phyloP scores from a whole-genome alignment of 2,113 vertebrate genomes.

The Hystrix brachyura region DNA sequence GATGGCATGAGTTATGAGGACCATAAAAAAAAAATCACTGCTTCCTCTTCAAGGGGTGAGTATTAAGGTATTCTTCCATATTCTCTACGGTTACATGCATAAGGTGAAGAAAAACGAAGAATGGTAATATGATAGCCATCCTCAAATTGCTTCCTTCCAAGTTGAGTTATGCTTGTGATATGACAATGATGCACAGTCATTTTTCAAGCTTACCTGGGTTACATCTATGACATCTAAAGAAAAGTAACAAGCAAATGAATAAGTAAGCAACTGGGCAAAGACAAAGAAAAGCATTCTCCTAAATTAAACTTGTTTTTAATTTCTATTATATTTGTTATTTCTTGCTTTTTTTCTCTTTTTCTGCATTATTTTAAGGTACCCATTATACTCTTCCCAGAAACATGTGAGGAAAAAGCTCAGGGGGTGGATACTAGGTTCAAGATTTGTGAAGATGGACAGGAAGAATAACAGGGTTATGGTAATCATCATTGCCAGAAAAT shows the following conservation, averaged over 20 bases:
- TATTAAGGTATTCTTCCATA: slow-evolving; percentile 52
- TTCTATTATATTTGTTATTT: slow-evolving; percentile 42
- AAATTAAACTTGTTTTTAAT: slow-evolving; percentile 48
- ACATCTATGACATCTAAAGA: slow-evolving; percentile 23
- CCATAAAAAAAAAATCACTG: slow-evolving; percentile 61
- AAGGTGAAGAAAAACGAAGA: not conserved
- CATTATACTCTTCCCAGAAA: not conserved
- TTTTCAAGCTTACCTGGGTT: not conserved
- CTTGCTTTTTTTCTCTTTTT: not conserved
- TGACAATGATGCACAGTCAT: not conserved
- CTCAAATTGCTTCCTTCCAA: slow-evolving; percentile 56
- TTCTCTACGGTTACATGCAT: slow-evolving; percentile 4
- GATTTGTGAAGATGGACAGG: not conserved
- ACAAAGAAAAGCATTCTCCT: not conserved
- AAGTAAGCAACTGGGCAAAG: not conserved
- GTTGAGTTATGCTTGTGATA: slow-evolving; percentile 47
- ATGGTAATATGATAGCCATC: not conserved
- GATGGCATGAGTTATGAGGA: slow-evolving; percentile 77
- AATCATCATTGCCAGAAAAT: not conserved
- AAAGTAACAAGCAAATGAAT: slow-evolving; percentile 28
- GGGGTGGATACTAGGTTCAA: not conserved
- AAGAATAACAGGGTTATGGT: not conserved
- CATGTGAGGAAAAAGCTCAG: not conserved
- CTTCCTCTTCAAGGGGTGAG: slow-evolving; percentile 79
- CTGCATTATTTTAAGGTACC: not conserved